Base-by-base conservation (phyloP, 2,113 vertebrate genomes). In the Pseudolaguvia tuberculata region DNA sequence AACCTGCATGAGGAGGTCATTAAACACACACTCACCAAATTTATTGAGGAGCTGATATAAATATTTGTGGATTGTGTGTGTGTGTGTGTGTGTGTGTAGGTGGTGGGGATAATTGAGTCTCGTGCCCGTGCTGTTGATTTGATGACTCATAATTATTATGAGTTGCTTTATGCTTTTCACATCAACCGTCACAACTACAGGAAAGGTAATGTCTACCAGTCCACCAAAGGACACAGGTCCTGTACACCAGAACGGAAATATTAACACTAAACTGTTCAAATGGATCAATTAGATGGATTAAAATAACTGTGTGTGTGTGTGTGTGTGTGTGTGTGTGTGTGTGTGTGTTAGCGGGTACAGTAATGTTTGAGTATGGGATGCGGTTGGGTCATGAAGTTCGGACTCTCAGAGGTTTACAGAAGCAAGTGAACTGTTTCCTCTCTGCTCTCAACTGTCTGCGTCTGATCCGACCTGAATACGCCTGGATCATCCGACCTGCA, bases 341-440 rank as follows among this genome's bases (percentile, higher is more conserved):
- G 42, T 65, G 3, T 45, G 18, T 57, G 57, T 52, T 75, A 84
- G 96, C 95, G 5, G 94, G 95, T 4, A 94, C 95, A 0, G 95
- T 96, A 84, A 99, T 99, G 96, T 96, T 94, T n/a, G 96, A 99
- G 80, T 95, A 96, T 0, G 95, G 94, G 15, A 94, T 94, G 92
- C 91, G 97, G 45, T 89, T 99, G 47, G 94, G 96, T 70, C 89
- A 95, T 35, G 97, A 99, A 81, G 94, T 98, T 0, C 92, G 93
- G 1, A 95, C 95, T 0, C 89, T 91, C 0, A 79, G 83, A 0
- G 95, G 96, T 21, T 92, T 99, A 1, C 94, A 96, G 89, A 96
- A 97, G 25, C 97, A 99, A 86, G 94, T 94, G 0, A 94, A 94
- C 87, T 96, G 95, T 68, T 98, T 93, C 73, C 91, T 99, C 35